Conservation (phyloP, 2,113 vertebrate species). For the human region DNA sequence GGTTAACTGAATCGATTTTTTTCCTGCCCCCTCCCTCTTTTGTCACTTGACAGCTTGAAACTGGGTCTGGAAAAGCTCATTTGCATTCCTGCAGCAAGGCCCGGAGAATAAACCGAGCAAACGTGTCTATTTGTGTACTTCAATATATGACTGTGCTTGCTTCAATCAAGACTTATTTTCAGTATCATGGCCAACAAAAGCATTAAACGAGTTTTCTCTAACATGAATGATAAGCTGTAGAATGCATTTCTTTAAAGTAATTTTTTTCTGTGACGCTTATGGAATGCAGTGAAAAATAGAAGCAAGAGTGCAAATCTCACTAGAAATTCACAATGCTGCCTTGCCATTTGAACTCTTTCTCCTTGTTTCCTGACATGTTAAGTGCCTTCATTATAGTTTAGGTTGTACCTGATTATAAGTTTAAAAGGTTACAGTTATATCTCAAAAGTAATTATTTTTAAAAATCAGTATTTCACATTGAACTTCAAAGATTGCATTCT, state of each 20-base stretch:
- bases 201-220: constrained; percentile 55
- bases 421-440: constrained; percentile 58
- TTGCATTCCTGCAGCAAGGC: constrained; percentile 63
- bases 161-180: constrained; percentile 74
- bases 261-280: not conserved
- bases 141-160: constrained; percentile 63
- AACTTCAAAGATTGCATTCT: constrained; percentile 40
- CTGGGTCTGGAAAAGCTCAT: constrained; percentile 60
- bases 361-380: constrained; percentile 56
- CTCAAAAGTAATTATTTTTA: constrained; percentile 41
- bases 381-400: constrained; percentile 65
- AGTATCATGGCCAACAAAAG: constrained; percentile 67
- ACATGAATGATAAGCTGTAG: constrained; percentile 60
- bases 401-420: constrained; percentile 65
- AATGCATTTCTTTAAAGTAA: constrained; percentile 55
- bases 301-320: constrained; percentile 20
- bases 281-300: constrained; percentile 15
- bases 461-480: constrained; percentile 36
- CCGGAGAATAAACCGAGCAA: constrained; percentile 53
- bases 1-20: constrained; percentile 64
- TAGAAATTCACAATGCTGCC: constrained; percentile 39
- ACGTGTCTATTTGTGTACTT: constrained; percentile 62
- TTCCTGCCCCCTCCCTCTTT: not conserved
- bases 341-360: constrained; percentile 40
- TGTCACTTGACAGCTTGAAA: constrained; percentile 72